Conservation (phyloP, 2,113 vertebrate species). For the Carassius gibelio region DNA sequence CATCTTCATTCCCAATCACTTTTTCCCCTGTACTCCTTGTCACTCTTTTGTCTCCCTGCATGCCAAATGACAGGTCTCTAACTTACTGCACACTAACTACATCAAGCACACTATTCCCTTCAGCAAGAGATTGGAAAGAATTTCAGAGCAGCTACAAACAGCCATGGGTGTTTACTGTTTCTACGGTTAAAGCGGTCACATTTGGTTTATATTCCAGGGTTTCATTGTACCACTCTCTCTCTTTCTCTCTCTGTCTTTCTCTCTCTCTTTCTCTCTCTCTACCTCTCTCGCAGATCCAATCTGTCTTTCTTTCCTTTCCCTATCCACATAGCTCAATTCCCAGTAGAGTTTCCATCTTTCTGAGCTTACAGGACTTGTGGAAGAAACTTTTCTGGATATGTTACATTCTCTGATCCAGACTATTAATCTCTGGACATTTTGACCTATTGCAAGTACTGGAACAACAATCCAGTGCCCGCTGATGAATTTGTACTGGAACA, state of each 20-base stretch:
- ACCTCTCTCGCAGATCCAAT: conserved; percentile 36
- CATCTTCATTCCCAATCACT: background rate
- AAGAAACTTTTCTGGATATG: conserved; percentile 69
- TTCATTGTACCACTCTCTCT: conserved; percentile 49
- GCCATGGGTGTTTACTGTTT: conserved; percentile 65
- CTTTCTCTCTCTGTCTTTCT: conserved; percentile 29
- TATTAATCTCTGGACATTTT: conserved; percentile 49
- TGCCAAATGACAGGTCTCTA: conserved; percentile 42
- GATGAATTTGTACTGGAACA: conserved; percentile 22
- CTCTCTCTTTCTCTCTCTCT: conserved; percentile 51
- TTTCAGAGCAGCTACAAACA: conserved; percentile 55
- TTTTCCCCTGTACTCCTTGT: background rate
- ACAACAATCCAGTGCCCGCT: conserved; percentile 41
- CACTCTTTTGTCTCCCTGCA: background rate
- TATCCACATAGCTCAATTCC: conserved; percentile 71
- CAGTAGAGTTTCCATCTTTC: conserved; percentile 73
- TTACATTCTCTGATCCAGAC: conserved; percentile 68
- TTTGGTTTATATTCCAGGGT: conserved; percentile 65
- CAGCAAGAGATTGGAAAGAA: conserved; percentile 45
- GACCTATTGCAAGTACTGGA: conserved; percentile 38
- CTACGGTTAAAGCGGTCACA: conserved; percentile 59
- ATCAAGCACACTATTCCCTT: conserved; percentile 36
- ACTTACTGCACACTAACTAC: conserved; percentile 42
- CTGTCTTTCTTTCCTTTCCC: conserved; percentile 55
- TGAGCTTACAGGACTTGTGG: conserved; percentile 71